phyloP scores from a whole-genome alignment of 2,113 vertebrate genomes.

The Mirza zaza region DNA sequence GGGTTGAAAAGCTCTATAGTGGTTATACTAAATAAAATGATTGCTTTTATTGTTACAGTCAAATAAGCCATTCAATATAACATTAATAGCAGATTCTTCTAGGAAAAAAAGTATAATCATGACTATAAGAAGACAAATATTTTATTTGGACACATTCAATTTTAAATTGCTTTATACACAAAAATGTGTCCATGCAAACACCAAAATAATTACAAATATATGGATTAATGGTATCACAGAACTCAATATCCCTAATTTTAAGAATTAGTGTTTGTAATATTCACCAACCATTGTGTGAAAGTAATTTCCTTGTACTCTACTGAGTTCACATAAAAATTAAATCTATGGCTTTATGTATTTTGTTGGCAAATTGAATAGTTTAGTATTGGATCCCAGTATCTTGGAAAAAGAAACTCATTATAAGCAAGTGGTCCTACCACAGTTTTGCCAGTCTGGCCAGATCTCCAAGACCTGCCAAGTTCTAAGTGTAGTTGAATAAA shows the following conservation, averaged over 20 bases:
- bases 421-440: not conserved
- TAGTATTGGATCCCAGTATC: slow-evolving; percentile 40
- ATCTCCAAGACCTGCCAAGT: not conserved
- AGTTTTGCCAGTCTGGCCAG: not conserved
- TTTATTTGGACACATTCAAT: slow-evolving; percentile 24
- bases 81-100: not conserved
- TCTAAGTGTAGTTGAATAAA: slow-evolving; percentile 28
- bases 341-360: not conserved
- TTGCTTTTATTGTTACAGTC: not conserved
- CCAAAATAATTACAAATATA: not conserved
- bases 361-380: not conserved
- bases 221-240: not conserved
- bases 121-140: not conserved
- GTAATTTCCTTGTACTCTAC: not conserved
- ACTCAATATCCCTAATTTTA: slow-evolving; percentile 8
- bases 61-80: slow-evolving; percentile 18
- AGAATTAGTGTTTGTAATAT: slow-evolving; percentile 25
- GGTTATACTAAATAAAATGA: slow-evolving; percentile 7
- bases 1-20: not conserved
- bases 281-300: slow-evolving; percentile 5
- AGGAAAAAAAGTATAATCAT: not conserved
- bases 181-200: not conserved
- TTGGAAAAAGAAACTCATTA: not conserved
- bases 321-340: slow-evolving; percentile 18
- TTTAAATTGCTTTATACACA: slow-evolving; percentile 34